A percentile compares a stretch with the other conserved stretches of the same genome.
Evolutionary conservation across 53 echinoderm and acorn worm species (phyloP).

Genomic region (Temnopleurus reevesii): DNA sequence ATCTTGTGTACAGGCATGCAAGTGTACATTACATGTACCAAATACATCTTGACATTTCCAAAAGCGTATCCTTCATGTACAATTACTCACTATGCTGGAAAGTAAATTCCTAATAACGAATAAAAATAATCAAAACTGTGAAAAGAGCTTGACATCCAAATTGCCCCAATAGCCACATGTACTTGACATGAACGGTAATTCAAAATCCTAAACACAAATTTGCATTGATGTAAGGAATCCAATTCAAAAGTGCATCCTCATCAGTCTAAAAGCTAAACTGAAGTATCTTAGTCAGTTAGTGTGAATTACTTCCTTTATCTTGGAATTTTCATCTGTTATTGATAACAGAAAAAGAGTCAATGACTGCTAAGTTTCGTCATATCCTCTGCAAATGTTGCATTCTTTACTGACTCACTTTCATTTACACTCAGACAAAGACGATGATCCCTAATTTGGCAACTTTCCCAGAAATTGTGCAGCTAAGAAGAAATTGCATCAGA

Average conservation of each 20-base stretch:
- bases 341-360: slow-evolving; percentile 26
- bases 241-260: slow-evolving; percentile 13
- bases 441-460: slow-evolving; percentile 26
- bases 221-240: background rate
- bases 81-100: too few relatives aligned
- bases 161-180: background rate
- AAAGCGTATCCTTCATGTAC: too few relatives aligned
- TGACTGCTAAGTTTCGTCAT: slow-evolving; percentile 25
- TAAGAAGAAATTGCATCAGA: slow-evolving; percentile 22
- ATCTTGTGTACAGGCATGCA: too few relatives aligned
- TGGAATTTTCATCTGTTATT: slow-evolving; percentile 5
- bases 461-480: slow-evolving; percentile 40
- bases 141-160: background rate
- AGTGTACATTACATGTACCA: too few relatives aligned
- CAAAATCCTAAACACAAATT: background rate
- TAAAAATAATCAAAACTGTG: background rate
- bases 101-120: too few relatives aligned
- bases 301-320: slow-evolving; percentile 22
- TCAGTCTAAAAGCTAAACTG: slow-evolving; percentile 6
- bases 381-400: slow-evolving; percentile 6
- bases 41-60: too few relatives aligned
- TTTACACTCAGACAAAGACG: background rate
- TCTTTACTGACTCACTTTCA: slow-evolving; percentile 18
- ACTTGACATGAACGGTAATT: background rate
- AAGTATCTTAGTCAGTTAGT: too few relatives aligned